These are phyloP conservation scores for Aurelia sp. DNA, from an alignment of 30 jellyfish, hydroid and myxozoan genomes.

Conservation along the genomic window DNA sequence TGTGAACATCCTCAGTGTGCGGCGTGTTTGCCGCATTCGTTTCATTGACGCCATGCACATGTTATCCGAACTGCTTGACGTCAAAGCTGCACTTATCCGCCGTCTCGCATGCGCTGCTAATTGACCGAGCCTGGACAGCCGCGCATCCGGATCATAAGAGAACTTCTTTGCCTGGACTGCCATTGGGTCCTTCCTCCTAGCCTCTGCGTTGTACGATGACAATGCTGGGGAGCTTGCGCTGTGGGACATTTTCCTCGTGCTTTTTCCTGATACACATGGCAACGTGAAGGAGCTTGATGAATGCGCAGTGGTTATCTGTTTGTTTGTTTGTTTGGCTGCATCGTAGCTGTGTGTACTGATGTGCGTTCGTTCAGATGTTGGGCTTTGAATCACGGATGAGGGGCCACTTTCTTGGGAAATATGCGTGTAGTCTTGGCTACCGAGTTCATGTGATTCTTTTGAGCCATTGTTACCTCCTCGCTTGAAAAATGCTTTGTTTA, in stretches of 20 bases:
- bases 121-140: conserved; percentile 24
- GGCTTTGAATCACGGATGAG: conserved; percentile 1
- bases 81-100: conserved; percentile 4
- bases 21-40: conserved; percentile 81
- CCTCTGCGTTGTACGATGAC: neutral
- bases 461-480: too few relatives aligned
- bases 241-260: neutral
- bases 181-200: neutral
- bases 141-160: neutral
- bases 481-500: too few relatives aligned
- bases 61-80: conserved; percentile 6
- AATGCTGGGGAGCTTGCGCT: conserved; percentile 50
- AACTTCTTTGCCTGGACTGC: neutral
- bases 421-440: neutral
- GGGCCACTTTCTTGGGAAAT: neutral
- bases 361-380: too few relatives aligned
- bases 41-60: conserved; percentile 35
- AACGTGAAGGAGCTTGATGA: neutral
- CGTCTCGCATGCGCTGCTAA: conserved; percentile 27
- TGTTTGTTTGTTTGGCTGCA: neutral
- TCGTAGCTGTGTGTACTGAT: too few relatives aligned
- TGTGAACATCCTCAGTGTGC: conserved; percentile 82
- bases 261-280: neutral
- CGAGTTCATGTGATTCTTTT: neutral
- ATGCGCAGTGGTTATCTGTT: neutral